Conservation (phyloP, 2,113 vertebrate species). For the Emydocephalus ijimae region DNA sequence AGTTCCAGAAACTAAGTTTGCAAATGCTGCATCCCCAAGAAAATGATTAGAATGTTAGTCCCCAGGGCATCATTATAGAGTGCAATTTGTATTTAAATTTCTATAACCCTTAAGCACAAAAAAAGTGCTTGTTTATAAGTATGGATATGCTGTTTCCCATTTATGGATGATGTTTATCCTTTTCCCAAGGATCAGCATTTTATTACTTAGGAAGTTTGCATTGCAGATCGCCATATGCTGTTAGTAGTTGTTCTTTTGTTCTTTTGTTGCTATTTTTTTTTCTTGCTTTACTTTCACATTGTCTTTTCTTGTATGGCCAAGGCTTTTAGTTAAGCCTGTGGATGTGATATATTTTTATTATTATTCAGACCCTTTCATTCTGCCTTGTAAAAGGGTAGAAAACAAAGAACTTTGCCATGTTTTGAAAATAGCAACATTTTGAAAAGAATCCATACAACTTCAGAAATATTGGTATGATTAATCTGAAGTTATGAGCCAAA, state of each 20-base stretch:
- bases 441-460: conserved; percentile 42
- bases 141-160: conserved; percentile 43
- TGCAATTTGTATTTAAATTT: conserved; percentile 71
- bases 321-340: conserved; percentile 23
- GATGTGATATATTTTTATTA: conserved; percentile 4
- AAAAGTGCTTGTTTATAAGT: conserved; percentile 63
- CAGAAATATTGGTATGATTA: conserved; percentile 9
- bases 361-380: conserved; percentile 50
- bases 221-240: neutral
- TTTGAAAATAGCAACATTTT: conserved; percentile 47
- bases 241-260: neutral
- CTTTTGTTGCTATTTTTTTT: neutral
- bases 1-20: conserved; percentile 68
- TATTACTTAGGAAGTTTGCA: conserved; percentile 25
- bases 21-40: conserved; percentile 64
- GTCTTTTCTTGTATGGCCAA: conserved; percentile 16
- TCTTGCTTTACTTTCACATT: conserved; percentile 19
- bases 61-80: conserved; percentile 65
- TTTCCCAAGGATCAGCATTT: conserved; percentile 12
- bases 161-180: conserved; percentile 33
- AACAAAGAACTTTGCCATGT: conserved; percentile 25
- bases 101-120: conserved; percentile 68
- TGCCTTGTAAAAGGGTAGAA: conserved; percentile 42
- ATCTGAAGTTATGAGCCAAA: conserved; percentile 13
- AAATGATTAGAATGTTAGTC: conserved; percentile 62